These are phyloP conservation scores for Dendrolimus punctatus DNA, from an alignment of 1,140 invertebrate genomes.

Conservation along the genomic window DNA sequence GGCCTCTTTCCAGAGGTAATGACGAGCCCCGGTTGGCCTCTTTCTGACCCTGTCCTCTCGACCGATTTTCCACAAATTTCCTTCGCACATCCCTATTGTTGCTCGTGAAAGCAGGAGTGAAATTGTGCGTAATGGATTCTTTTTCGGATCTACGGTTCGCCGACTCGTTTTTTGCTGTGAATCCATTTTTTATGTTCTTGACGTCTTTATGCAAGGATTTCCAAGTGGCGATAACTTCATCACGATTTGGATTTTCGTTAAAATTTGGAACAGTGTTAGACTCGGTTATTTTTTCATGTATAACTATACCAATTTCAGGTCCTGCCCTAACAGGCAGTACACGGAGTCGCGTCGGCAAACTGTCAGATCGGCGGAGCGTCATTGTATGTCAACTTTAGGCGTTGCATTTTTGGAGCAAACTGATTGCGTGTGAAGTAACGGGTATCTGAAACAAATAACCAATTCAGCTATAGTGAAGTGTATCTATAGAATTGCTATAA, in stretches of 20 bases:
- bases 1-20: constrained; percentile 37
- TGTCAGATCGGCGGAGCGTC: constrained; percentile 61
- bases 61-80: constrained; percentile 44
- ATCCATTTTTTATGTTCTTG: constrained; percentile 60
- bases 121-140: constrained; percentile 36
- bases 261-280: constrained; percentile 47
- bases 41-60: constrained; percentile 22
- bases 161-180: constrained; percentile 31
- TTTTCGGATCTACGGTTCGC: constrained; percentile 21
- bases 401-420: constrained; percentile 45
- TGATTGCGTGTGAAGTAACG: constrained; percentile 14
- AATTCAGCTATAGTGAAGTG: background rate
- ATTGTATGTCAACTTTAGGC: constrained; percentile 33
- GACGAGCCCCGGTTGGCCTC: constrained; percentile 37
- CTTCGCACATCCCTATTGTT: constrained; percentile 35
- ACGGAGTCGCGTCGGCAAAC: constrained; percentile 45
- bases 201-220: constrained; percentile 60
- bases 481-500: background rate
- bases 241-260: constrained; percentile 30
- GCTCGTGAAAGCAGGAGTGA: constrained; percentile 20
- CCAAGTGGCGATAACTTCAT: constrained; percentile 64
- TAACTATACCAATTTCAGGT: constrained; percentile 16
- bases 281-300: constrained; percentile 33
- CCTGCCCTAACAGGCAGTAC: constrained; percentile 27
- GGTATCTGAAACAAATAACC: constrained; percentile 14